Conservation (phyloP, 2,888 invertebrate genomes). For the Lycophotia porphyrea region DNA sequence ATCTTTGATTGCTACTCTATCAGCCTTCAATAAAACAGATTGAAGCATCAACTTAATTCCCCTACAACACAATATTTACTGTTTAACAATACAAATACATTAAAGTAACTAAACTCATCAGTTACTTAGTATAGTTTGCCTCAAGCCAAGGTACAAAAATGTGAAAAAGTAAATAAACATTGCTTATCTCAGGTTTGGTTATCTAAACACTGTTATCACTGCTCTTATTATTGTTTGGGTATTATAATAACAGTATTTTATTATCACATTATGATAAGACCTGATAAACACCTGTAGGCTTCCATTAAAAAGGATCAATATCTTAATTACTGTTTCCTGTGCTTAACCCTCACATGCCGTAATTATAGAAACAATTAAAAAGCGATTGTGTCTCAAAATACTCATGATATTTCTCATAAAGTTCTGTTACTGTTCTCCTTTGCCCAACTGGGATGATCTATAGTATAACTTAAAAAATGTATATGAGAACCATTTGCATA, state of each 20-base stretch:
- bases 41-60: neutral
- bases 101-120: neutral
- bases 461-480: neutral
- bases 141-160: conserved; percentile 13
- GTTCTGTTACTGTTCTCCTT: neutral
- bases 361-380: no score
- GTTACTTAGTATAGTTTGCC: conserved; percentile 9
- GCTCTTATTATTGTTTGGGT: conserved; percentile 48
- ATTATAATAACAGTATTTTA: conserved; percentile 33
- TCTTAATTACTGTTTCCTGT: conserved; percentile 9
- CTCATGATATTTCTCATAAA: neutral
- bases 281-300: conserved; percentile 27
- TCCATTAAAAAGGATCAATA: conserved; percentile 13
- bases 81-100: neutral
- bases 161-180: conserved; percentile 60
- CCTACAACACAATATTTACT: neutral
- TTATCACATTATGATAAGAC: conserved; percentile 38
- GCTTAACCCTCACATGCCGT: no score
- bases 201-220: conserved; percentile 56
- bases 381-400: no score
- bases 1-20: neutral
- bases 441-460: neutral
- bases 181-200: conserved; percentile 46
- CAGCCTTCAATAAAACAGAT: neutral
- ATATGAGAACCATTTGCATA: neutral